Evolutionary conservation across 2,113 vertebrate species (phyloP).

Genomic region (Craseonycteris thonglongyai): DNA sequence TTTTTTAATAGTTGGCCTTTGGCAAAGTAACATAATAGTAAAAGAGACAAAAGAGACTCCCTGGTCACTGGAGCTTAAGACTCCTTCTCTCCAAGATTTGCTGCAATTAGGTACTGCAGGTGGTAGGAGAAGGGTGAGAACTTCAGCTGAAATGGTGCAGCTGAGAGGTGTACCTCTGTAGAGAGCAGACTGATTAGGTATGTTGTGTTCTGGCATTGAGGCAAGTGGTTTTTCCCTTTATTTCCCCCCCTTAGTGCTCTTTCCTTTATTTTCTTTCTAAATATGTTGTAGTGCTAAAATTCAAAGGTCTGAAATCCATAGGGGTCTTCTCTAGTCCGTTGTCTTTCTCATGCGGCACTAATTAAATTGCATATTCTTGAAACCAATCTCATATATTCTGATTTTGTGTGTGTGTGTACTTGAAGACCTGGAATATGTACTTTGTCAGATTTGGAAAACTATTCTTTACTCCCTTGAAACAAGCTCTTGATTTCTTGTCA

Average conservation of each 20-base stretch:
- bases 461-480: neutral
- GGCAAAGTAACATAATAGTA: neutral
- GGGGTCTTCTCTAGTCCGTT: neutral
- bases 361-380: neutral
- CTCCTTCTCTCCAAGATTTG: neutral
- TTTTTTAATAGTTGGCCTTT: neutral
- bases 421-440: neutral
- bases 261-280: neutral
- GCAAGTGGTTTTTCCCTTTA: neutral
- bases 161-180: neutral
- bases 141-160: neutral
- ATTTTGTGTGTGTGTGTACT: neutral
- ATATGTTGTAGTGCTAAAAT: neutral
- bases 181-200: neutral
- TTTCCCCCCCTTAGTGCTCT: neutral
- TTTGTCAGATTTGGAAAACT: neutral
- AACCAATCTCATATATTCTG: neutral
- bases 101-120: neutral
- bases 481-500: neutral
- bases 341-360: neutral
- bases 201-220: neutral
- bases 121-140: neutral
- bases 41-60: neutral
- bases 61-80: neutral
- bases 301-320: neutral